These are phyloP conservation scores for Acrossocheilus fasciatus DNA, from an alignment of 2,797 vertebrate species.

Conservation along the genomic window DNA sequence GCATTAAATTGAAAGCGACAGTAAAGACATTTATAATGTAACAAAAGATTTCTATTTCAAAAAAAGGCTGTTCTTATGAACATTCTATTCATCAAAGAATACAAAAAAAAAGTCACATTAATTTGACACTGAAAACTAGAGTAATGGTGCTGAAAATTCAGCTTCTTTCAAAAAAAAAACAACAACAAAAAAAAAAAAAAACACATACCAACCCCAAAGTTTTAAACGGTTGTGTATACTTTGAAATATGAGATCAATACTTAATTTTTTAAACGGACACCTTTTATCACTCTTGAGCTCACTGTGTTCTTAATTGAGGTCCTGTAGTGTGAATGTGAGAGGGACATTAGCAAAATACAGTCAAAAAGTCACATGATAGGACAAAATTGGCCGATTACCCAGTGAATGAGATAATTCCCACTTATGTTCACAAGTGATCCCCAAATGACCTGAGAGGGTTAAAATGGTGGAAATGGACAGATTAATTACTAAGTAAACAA, in stretches of 20 bases:
- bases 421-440: constrained; percentile 14
- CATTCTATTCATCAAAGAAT: neutral
- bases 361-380: neutral
- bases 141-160: neutral
- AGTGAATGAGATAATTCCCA: constrained; percentile 25
- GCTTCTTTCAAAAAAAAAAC: no score
- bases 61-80: neutral
- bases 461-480: constrained; percentile 17
- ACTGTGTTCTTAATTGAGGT: neutral
- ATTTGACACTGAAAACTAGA: neutral
- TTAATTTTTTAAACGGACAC: neutral
- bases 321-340: neutral
- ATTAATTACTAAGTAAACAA: constrained; percentile 9
- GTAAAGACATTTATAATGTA: neutral
- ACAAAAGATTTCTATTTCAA: neutral
- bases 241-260: neutral
- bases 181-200: no score
- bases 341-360: neutral
- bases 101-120: no score
- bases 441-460: neutral
- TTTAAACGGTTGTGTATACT: neutral
- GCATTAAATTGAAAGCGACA: neutral
- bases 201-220: neutral
- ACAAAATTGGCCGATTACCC: constrained; percentile 7
- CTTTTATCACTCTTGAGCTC: neutral